Percentiles rank a stretch among this genome's conserved stretches.
phyloP scores from a whole-genome alignment of 2,113 vertebrate genomes.

The Scomber japonicus region DNA sequence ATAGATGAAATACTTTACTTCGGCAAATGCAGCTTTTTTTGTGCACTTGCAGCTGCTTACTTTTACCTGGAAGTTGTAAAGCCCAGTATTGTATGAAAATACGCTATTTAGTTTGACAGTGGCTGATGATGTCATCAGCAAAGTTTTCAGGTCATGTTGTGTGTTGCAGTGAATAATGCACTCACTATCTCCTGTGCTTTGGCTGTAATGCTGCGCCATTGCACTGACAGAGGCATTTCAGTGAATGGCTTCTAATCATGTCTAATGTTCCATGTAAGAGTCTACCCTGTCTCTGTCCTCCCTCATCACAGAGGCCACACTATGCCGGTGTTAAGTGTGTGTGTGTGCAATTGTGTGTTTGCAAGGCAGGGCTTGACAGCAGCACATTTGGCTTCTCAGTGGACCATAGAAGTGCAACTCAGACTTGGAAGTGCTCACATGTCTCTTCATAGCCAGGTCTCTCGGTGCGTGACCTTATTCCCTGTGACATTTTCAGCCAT shows the following conservation, averaged over 20 bases:
- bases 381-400: constrained; percentile 68
- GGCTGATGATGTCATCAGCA: constrained; percentile 13
- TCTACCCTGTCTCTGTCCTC: constrained; percentile 67
- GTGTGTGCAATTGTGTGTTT: constrained; percentile 29
- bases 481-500: constrained; percentile 84
- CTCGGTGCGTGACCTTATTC: constrained; percentile 82
- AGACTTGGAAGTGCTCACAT: constrained; percentile 72
- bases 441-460: constrained; percentile 78
- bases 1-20: background rate
- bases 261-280: constrained; percentile 80
- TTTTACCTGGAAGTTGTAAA: background rate
- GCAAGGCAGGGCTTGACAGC: constrained; percentile 55
- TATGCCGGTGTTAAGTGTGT: constrained; percentile 39
- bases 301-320: constrained; percentile 64
- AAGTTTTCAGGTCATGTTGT: constrained; percentile 1
- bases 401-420: constrained; percentile 65
- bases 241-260: constrained; percentile 77
- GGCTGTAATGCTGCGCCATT: constrained; percentile 20
- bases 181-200: background rate
- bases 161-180: constrained; percentile 12
- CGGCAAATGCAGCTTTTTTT: background rate
- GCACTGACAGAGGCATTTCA: constrained; percentile 55
- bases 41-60: background rate
- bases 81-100: background rate
- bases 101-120: constrained; percentile 1